Evolutionary conservation across 2,888 invertebrate species (phyloP).

Genomic region (Cheilosia vulpina): DNA sequence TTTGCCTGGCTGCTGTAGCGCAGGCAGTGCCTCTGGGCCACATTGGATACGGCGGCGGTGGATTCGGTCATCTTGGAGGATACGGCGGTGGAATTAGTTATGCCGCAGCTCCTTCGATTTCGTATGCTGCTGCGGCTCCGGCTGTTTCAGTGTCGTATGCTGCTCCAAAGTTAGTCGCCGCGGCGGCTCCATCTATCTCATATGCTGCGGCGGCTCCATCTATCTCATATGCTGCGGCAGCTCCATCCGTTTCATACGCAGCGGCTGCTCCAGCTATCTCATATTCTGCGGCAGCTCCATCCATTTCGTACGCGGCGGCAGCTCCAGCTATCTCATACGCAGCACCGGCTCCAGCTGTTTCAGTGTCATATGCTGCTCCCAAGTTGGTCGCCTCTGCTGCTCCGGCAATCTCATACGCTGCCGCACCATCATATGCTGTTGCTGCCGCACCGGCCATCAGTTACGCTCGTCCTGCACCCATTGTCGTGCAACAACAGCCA

Average conservation of each 20-base stretch:
- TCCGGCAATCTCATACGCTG: constrained; percentile 38
- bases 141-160: constrained; percentile 61
- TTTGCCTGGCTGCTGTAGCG: constrained; percentile 79
- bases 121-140: constrained; percentile 74
- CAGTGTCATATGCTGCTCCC: constrained; percentile 35
- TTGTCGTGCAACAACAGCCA: constrained; percentile 75
- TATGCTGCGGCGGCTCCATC: constrained; percentile 76
- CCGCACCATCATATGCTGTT: constrained; percentile 31
- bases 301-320: constrained; percentile 61
- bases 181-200: constrained; percentile 70
- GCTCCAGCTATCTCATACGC: constrained; percentile 37
- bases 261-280: constrained; percentile 77
- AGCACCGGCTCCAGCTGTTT: constrained; percentile 28
- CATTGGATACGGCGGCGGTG: constrained; percentile 77
- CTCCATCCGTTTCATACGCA: constrained; percentile 77
- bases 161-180: constrained; percentile 62
- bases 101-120: constrained; percentile 77
- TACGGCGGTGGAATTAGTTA: constrained; percentile 57
- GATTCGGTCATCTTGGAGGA: constrained; percentile 53
- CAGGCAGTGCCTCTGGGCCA: constrained; percentile 78
- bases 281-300: constrained; percentile 72
- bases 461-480: constrained; percentile 67
- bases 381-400: constrained; percentile 51
- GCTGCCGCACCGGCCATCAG: constrained; percentile 63
- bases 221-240: constrained; percentile 61